These are phyloP conservation scores for Heliocidaris erythrogramma DNA, from an alignment of 35 echinoderm and acorn worm species.

Conservation along the genomic window DNA sequence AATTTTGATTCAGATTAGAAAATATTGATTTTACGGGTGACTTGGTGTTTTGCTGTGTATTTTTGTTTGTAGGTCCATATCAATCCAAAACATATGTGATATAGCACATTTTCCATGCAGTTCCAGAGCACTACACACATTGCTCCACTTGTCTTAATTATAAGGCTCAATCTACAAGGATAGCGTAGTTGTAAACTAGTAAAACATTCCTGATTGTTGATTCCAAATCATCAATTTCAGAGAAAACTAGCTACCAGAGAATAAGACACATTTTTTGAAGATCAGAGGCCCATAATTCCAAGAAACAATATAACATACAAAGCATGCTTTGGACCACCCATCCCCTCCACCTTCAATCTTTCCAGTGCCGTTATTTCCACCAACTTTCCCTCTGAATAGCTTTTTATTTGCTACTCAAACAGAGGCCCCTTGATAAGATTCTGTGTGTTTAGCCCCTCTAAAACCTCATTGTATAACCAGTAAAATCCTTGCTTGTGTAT, in stretches of 20 bases:
- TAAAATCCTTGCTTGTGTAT: neutral
- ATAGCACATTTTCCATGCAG: too few relatives aligned
- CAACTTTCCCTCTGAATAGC: neutral
- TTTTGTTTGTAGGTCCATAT: too few relatives aligned
- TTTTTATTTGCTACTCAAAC: slow-evolving; percentile 22
- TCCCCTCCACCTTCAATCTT: neutral
- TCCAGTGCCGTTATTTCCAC: neutral
- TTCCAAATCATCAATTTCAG: neutral
- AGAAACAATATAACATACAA: neutral
- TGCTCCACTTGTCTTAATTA: too few relatives aligned
- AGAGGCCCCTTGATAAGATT: neutral
- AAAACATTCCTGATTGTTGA: neutral
- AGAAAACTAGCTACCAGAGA: neutral
- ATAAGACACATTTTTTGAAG: neutral
- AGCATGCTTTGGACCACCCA: neutral
- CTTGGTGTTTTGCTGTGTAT: too few relatives aligned
- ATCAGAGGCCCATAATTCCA: neutral
- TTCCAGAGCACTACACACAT: too few relatives aligned
- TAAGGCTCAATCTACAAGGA: too few relatives aligned
- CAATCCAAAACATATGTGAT: too few relatives aligned
- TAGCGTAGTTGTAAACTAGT: neutral
- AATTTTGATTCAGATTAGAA: too few relatives aligned
- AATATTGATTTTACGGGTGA: too few relatives aligned
- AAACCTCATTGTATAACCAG: neutral
- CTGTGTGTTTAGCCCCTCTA: neutral